Conservation (phyloP, 30 jellyfish, hydroid and myxozoan species). For the Rhopilema esculentum region DNA sequence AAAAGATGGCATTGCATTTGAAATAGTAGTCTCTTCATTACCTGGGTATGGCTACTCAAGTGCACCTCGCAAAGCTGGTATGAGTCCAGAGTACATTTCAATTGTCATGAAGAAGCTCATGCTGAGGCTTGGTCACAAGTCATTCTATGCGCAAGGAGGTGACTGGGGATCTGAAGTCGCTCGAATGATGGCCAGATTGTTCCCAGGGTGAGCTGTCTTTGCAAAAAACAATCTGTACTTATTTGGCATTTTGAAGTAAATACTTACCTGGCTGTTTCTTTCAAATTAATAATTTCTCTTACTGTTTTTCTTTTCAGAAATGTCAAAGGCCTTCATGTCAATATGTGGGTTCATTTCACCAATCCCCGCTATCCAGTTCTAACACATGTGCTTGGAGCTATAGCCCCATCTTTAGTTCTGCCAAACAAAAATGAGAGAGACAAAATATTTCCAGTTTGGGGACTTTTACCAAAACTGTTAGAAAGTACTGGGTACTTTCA, state of each 20-base stretch:
- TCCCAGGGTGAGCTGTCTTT: slow-evolving; percentile 47
- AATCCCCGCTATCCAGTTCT: slow-evolving; percentile 53
- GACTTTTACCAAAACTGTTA: not conserved
- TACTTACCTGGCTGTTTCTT: not conserved
- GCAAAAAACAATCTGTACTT: no score
- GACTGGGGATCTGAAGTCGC: slow-evolving; percentile 73
- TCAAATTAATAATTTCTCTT: not conserved
- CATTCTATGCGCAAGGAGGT: slow-evolving; percentile 75
- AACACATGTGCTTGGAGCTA: slow-evolving; percentile 29
- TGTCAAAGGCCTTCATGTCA: slow-evolving; percentile 59
- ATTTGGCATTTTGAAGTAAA: not conserved
- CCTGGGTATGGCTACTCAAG: slow-evolving; percentile 83
- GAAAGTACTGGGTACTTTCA: slow-evolving; percentile 64
- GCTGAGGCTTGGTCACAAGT: slow-evolving; percentile 60
- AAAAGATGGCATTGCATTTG: slow-evolving; percentile 61
- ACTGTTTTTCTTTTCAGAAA: slow-evolving; percentile 6
- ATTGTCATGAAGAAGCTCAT: slow-evolving; percentile 56
- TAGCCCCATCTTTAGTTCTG: slow-evolving; percentile 59
- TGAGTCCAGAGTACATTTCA: slow-evolving; percentile 52
- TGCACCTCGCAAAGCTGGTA: slow-evolving; percentile 55
- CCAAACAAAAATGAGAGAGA: slow-evolving; percentile 41
- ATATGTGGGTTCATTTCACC: slow-evolving; percentile 28
- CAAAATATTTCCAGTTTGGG: slow-evolving; percentile 38
- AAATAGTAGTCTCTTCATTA: slow-evolving; percentile 54
- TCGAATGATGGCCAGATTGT: slow-evolving; percentile 52